These are phyloP conservation scores for Dolichoris vasculosae DNA, from an alignment of 1,140 invertebrate species.

Conservation along the genomic window DNA sequence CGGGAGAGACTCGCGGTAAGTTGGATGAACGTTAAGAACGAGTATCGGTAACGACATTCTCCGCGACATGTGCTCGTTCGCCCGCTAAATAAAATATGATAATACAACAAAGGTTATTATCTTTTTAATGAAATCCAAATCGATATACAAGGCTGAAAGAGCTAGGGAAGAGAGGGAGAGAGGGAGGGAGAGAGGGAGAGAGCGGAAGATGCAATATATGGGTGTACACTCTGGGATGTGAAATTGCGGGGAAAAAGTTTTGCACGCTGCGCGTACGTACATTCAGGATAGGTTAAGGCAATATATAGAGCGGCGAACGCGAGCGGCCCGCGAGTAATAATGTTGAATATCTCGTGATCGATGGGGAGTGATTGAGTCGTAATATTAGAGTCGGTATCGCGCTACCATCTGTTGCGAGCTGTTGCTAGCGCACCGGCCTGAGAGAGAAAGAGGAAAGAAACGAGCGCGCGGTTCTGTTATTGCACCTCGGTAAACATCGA, in stretches of 20 bases:
- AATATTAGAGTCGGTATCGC: slow-evolving; percentile 64
- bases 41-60: background rate
- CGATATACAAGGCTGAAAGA: background rate
- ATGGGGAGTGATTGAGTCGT: slow-evolving; percentile 70
- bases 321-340: slow-evolving; percentile 61
- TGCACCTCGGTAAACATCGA: slow-evolving; percentile 65
- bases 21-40: too few relatives aligned
- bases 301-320: background rate
- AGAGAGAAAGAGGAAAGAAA: slow-evolving; percentile 48
- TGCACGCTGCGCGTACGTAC: background rate
- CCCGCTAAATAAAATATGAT: slow-evolving; percentile 9
- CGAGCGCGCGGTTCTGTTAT: slow-evolving; percentile 59
- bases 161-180: background rate
- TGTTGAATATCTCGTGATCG: slow-evolving; percentile 69
- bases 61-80: background rate
- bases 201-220: slow-evolving; percentile 2
- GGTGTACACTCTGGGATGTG: background rate
- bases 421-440: slow-evolving; percentile 17
- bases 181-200: too few relatives aligned
- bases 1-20: too few relatives aligned
- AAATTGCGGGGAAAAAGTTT: slow-evolving; percentile 16
- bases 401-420: slow-evolving; percentile 58
- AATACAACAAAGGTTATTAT: slow-evolving; percentile 3
- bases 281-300: background rate
- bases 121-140: slow-evolving; percentile 28